These are phyloP conservation scores for Pollimyrus isidori DNA, from an alignment of 2,113 vertebrate species.

Conservation along the genomic window DNA sequence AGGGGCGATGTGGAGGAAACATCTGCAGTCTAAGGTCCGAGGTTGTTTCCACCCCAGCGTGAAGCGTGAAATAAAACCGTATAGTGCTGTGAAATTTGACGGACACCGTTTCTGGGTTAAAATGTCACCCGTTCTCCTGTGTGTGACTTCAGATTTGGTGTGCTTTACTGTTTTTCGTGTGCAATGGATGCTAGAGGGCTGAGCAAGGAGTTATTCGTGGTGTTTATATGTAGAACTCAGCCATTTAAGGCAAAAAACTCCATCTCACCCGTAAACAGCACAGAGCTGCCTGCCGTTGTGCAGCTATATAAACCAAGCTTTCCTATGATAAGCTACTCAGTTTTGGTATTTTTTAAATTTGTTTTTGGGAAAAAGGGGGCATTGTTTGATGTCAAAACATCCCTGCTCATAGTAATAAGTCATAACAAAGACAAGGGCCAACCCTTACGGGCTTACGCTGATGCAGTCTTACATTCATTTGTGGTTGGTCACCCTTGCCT, in stretches of 20 bases:
- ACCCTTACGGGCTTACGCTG: background rate
- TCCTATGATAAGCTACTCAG: too few species aligned
- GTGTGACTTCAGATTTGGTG: background rate
- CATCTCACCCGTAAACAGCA: background rate
- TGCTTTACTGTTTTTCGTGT: background rate
- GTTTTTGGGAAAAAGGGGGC: background rate
- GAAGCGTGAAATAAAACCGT: background rate
- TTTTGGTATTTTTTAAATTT: background rate
- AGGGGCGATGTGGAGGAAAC: background rate
- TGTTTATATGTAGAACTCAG: background rate
- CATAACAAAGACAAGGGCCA: background rate
- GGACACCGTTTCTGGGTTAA: background rate
- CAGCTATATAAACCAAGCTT: background rate
- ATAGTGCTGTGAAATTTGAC: background rate
- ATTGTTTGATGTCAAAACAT: background rate
- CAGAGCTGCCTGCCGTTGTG: background rate
- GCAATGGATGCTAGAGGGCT: background rate
- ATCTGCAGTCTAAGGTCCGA: background rate
- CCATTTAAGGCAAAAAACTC: slow-evolving; percentile 23
- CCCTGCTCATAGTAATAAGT: background rate
- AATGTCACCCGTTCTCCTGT: background rate
- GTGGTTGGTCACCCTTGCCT: background rate
- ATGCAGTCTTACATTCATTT: background rate
- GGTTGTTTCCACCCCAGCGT: background rate
- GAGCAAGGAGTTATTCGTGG: slow-evolving; percentile 4